A percentile compares a stretch with the other conserved stretches of the same genome.
Evolutionary conservation across 2,888 invertebrate genomes (phyloP).

Genomic region (Odontocolon sp.): DNA sequence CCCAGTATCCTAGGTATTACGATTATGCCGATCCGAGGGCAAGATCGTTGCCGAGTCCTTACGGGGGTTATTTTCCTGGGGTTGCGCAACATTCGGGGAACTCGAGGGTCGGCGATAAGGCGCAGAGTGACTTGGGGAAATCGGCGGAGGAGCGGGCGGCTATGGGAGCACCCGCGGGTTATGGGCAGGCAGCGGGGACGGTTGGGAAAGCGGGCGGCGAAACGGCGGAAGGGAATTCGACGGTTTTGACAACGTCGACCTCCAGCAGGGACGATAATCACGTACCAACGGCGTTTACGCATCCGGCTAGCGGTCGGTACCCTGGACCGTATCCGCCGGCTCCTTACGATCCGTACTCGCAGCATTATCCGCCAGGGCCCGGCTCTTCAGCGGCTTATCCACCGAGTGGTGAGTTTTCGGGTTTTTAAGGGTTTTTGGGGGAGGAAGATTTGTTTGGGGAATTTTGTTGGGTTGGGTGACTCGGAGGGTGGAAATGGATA

Average conservation of each 20-base stretch:
- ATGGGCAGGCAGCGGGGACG: conserved; percentile 66
- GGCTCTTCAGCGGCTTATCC: conserved; percentile 77
- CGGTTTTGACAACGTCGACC: conserved; percentile 50
- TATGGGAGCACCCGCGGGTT: conserved; percentile 64
- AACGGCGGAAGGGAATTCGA: conserved; percentile 61
- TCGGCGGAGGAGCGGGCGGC: conserved; percentile 60
- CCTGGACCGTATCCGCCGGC: conserved; percentile 77
- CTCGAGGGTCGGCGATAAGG: conserved; percentile 64
- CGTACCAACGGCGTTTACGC: conserved; percentile 77
- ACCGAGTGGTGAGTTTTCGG: conserved; percentile 72
- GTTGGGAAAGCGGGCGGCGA: conserved; percentile 65
- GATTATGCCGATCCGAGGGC: conserved; percentile 77
- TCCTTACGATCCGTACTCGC: conserved; percentile 78
- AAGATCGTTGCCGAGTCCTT: conserved; percentile 73
- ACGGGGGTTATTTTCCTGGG: conserved; percentile 75
- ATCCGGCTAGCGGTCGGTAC: conserved; percentile 75
- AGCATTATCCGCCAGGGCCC: conserved; percentile 78
- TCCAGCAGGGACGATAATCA: conserved; percentile 73
- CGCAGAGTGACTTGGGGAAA: conserved; percentile 57
- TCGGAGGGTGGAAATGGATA: too few species aligned
- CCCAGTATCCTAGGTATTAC: conserved; percentile 78
- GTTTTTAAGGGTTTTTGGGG: too few species aligned
- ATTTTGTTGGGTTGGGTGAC: too few species aligned
- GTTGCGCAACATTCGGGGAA: conserved; percentile 71
- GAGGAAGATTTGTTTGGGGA: too few species aligned